Evolutionary conservation across 2,113 vertebrate genomes (phyloP), one percentile per base, ranked within the genome.

Genomic region (Lutjanus erythropterus): DNA sequence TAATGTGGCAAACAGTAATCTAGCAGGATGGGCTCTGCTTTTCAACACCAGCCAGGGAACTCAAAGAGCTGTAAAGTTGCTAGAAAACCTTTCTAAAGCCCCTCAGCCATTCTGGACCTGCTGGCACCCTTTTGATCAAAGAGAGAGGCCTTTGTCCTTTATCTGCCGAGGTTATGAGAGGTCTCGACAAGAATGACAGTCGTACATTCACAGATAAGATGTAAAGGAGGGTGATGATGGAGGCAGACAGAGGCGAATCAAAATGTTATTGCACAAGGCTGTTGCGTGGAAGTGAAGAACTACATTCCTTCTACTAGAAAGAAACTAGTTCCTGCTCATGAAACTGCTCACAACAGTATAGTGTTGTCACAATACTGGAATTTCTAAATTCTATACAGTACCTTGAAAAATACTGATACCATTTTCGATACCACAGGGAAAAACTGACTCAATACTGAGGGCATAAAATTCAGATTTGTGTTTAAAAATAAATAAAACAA

Each of bases 41-140:
- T 85, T 88, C 80, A 82, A 79, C 78, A 69, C 75, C 42, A 65
- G 81, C 60, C 66, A 23, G 41, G 23, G n/a, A 35, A 53, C 49
- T 68, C 64, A n/a, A 66, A 71, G 68, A 78, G 81, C 80, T 86
- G 85, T 83, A 81, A 90, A 84, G 72, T 85, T 75, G 88, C 73
- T 55, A 50, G 47, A 68, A n/a, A 80, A 62, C 77, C 79, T 49
- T 80, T 81, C 46, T 25, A 61, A 80, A 89, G 78, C 88, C 73
- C 61, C n/a, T 59, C 77, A 53, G 78, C 55, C 14, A 21, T 39
- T 52, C 1, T 6, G 29, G 71, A 75, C 79, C 75, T 58, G 18
- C 62, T 62, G 72, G 75, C 60, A 78, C 64, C 58, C 74, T 49
- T 66, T 37, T 15, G 71, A 86, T 88, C 74, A 83, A 80, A 91